Percentiles rank a stretch among this genome's conserved stretches.
phyloP scores from a whole-genome alignment of 1,140 invertebrate species.

The Bombus confusus region DNA sequence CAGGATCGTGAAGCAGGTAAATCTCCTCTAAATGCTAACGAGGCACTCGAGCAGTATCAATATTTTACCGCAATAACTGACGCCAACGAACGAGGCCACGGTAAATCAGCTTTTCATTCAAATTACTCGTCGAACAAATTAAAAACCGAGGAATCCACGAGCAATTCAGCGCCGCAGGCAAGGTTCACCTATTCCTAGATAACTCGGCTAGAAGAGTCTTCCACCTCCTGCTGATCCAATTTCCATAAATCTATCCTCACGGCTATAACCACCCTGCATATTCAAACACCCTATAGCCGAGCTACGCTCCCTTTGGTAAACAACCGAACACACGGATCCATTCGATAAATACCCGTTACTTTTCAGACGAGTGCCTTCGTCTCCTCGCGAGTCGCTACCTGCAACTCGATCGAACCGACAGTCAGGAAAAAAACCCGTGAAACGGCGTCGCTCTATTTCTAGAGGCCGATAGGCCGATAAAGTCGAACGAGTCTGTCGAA shows the following conservation, averaged over 20 bases:
- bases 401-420: neutral
- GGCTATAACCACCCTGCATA: neutral
- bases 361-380: neutral
- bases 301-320: neutral
- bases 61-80: neutral
- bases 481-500: constrained; percentile 34
- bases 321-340: constrained; percentile 1
- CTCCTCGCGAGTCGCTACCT: neutral
- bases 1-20: neutral
- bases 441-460: constrained; percentile 37
- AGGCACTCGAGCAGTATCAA: neutral
- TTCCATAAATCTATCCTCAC: constrained; percentile 39
- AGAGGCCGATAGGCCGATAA: constrained; percentile 42
- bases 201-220: neutral
- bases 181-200: constrained; percentile 13
- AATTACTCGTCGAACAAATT: neutral
- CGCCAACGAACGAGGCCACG: neutral
- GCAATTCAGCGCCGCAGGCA: neutral
- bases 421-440: constrained; percentile 10
- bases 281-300: neutral
- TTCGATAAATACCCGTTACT: constrained; percentile 10
- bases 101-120: neutral
- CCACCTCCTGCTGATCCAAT: constrained; percentile 32
- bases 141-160: neutral
- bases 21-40: neutral